Percentiles rank a stretch among this genome's conserved stretches.
Conservation (phyloP, 2,888 invertebrate genomes). For the Meteorus colon region DNA sequence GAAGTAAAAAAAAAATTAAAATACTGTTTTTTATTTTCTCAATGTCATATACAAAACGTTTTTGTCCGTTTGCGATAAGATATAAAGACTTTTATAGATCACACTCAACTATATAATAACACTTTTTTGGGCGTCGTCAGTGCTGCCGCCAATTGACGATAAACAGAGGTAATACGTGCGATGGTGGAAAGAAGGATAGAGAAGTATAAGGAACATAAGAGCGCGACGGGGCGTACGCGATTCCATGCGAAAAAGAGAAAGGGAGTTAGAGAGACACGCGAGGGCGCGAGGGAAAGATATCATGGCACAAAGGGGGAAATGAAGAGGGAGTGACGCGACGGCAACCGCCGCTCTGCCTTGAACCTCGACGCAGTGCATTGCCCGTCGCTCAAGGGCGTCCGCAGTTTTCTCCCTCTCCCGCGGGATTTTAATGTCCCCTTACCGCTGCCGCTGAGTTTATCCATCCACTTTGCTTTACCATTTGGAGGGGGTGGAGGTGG, state of each 20-base stretch:
- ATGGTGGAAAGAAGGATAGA: slow-evolving; percentile 11
- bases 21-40: too few relatives aligned
- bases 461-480: neutral
- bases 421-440: slow-evolving; percentile 33
- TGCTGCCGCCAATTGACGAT: slow-evolving; percentile 19
- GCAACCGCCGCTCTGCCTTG: slow-evolving; percentile 72
- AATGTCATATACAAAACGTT: slow-evolving; percentile 36
- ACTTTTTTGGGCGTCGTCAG: neutral
- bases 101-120: slow-evolving; percentile 7
- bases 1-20: too few relatives aligned
- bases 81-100: slow-evolving; percentile 25
- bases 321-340: slow-evolving; percentile 52
- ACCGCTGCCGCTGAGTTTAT: slow-evolving; percentile 10
- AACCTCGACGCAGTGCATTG: slow-evolving; percentile 73
- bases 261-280: slow-evolving; percentile 35
- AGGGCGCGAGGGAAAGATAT: slow-evolving; percentile 40
- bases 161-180: neutral
- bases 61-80: slow-evolving; percentile 17
- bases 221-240: slow-evolving; percentile 30
- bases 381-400: slow-evolving; percentile 74
- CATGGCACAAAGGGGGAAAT: slow-evolving; percentile 45
- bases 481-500: neutral
- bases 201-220: slow-evolving; percentile 5
- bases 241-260: slow-evolving; percentile 41
- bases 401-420: slow-evolving; percentile 58